phyloP scores from a whole-genome alignment of 2,888 invertebrate species.

The Xestia xanthographa region DNA sequence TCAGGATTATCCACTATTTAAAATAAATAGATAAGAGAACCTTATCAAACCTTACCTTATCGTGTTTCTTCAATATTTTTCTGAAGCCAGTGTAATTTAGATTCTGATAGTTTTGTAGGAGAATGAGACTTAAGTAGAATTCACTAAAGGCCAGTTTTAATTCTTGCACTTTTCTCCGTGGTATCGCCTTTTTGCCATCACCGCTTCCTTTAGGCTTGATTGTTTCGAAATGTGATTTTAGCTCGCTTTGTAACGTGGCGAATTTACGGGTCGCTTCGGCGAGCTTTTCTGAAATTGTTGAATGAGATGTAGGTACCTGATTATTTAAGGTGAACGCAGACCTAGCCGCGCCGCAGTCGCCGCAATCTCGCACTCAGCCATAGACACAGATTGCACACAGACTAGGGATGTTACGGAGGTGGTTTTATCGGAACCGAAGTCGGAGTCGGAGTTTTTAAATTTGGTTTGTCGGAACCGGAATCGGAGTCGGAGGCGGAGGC shows the following conservation, averaged over 20 bases:
- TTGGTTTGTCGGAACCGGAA: too few relatives aligned
- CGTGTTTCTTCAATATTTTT: slow-evolving; percentile 99
- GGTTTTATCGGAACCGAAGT: too few relatives aligned
- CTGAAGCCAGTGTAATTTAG: slow-evolving; percentile 99
- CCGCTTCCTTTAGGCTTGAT: slow-evolving; percentile 86
- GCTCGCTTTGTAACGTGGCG: slow-evolving; percentile 96
- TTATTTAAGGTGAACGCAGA: too few relatives aligned
- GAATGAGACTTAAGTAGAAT: slow-evolving; percentile 98
- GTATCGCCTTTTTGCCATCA: slow-evolving; percentile 89
- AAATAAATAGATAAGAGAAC: slow-evolving; percentile 55
- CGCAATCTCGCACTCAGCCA: too few relatives aligned
- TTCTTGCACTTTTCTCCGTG: slow-evolving; percentile 96
- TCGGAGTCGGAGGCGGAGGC: too few relatives aligned
- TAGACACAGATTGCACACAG: too few relatives aligned
- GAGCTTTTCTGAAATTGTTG: slow-evolving; percentile 91
- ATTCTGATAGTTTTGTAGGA: slow-evolving; percentile 99
- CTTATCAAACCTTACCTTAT: slow-evolving; percentile 93
- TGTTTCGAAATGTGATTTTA: slow-evolving; percentile 92
- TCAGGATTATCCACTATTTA: slow-evolving; percentile 48
- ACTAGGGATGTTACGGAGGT: too few relatives aligned
- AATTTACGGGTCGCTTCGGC: slow-evolving; percentile 99
- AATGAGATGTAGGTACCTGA: slow-evolving; percentile 11
- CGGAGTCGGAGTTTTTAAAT: too few relatives aligned
- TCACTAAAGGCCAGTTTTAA: slow-evolving; percentile 99
- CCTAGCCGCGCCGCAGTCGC: too few relatives aligned